Conservation (phyloP, 1,140 invertebrate genomes). For the Euglossa dilemma region DNA sequence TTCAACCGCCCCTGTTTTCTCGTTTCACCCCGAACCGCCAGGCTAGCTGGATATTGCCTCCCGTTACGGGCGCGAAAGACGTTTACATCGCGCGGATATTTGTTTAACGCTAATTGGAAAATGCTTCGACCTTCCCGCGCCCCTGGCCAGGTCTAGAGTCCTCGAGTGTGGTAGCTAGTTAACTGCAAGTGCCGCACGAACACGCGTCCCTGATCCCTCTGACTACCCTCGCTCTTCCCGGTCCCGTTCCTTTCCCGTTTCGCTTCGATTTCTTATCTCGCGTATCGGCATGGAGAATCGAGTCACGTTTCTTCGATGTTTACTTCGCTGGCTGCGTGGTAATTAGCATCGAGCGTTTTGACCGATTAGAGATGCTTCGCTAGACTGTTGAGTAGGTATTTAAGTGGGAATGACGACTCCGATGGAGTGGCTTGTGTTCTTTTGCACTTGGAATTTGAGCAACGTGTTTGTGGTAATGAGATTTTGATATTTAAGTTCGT, state of each 20-base stretch:
- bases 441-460: not conserved
- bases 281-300: too few species aligned
- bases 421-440: not conserved
- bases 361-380: too few species aligned
- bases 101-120: conserved; percentile 76
- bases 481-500: too few species aligned
- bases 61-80: conserved; percentile 55
- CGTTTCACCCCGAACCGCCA: conserved; percentile 11
- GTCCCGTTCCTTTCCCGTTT: conserved; percentile 30
- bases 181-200: conserved; percentile 31
- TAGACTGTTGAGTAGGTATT: not conserved
- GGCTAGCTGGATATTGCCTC: conserved; percentile 68
- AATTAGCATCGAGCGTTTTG: not conserved
- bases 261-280: not conserved
- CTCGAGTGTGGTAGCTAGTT: conserved; percentile 52
- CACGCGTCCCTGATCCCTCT: not conserved
- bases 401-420: not conserved
- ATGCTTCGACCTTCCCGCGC: conserved; percentile 63
- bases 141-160: not conserved
- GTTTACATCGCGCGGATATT: conserved; percentile 63
- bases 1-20: conserved; percentile 18
- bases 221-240: not conserved
- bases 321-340: not conserved
- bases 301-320: not conserved
- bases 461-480: too few species aligned